Percentiles rank a stretch among this genome's conserved stretches.
Evolutionary conservation across 2,113 vertebrate species (phyloP).

Genomic region (Mirounga angustirostris): DNA sequence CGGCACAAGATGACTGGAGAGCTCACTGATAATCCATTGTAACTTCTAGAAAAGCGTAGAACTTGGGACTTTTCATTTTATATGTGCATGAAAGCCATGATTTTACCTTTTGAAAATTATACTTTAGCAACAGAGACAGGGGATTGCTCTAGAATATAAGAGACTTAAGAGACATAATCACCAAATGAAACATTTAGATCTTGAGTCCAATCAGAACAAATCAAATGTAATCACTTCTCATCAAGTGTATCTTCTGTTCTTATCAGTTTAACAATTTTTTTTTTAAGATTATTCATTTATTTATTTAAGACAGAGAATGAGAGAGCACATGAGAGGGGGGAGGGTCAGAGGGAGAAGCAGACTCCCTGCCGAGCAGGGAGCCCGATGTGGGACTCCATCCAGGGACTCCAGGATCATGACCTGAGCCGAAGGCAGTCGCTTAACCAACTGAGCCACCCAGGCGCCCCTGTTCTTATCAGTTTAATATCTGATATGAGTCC

Average conservation of each 20-base stretch:
- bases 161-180: neutral
- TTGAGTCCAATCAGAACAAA: neutral
- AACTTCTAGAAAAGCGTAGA: neutral
- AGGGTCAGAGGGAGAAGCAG: no score
- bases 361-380: no score
- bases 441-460: no score
- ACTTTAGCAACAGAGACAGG: neutral
- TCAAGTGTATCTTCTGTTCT: neutral
- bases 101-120: neutral
- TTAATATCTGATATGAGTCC: neutral
- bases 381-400: no score
- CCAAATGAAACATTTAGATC: neutral
- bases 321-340: no score
- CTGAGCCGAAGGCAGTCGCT: no score
- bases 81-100: neutral
- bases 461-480: neutral
- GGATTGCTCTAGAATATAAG: neutral
- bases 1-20: neutral
- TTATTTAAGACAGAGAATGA: no score
- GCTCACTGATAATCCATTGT: no score
- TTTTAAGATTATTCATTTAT: no score
- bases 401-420: no score
- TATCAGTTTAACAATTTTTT: neutral
- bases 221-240: neutral
- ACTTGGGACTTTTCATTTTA: neutral